A percentile compares a stretch with the other conserved stretches of the same genome.
phyloP scores from a whole-genome alignment of 2,797 vertebrate genomes.

The Arremon aurantiirostris region DNA sequence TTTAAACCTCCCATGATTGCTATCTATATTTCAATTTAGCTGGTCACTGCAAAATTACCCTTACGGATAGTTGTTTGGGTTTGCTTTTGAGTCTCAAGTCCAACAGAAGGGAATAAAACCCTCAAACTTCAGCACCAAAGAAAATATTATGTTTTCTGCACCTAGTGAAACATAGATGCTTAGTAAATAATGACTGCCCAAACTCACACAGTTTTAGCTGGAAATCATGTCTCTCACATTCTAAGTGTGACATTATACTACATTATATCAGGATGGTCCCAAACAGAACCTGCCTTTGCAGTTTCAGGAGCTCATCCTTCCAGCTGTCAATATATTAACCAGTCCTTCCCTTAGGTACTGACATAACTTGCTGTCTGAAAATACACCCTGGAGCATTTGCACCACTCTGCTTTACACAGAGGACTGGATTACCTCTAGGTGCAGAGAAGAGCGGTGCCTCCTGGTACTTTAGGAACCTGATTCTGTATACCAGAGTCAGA shows the following conservation, averaged over 20 bases:
- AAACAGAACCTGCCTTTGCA: background rate
- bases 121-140: background rate
- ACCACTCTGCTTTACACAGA: background rate
- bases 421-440: background rate
- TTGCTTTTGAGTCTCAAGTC: background rate
- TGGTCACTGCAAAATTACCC: background rate
- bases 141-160: background rate
- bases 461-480: background rate
- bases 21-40: background rate
- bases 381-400: background rate
- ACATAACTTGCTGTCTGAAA: background rate
- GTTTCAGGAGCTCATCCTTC: background rate
- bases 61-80: background rate
- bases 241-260: rapidly evolving
- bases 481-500: background rate
- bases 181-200: background rate
- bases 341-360: background rate
- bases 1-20: background rate
- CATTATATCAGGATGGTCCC: background rate
- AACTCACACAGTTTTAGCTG: background rate
- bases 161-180: background rate
- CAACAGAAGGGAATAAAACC: background rate
- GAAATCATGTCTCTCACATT: background rate
- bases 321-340: background rate
- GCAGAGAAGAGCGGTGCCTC: background rate